Evolutionary conservation across 2,113 vertebrate genomes (phyloP).

Genomic region (Phylloscopus trochilus): DNA sequence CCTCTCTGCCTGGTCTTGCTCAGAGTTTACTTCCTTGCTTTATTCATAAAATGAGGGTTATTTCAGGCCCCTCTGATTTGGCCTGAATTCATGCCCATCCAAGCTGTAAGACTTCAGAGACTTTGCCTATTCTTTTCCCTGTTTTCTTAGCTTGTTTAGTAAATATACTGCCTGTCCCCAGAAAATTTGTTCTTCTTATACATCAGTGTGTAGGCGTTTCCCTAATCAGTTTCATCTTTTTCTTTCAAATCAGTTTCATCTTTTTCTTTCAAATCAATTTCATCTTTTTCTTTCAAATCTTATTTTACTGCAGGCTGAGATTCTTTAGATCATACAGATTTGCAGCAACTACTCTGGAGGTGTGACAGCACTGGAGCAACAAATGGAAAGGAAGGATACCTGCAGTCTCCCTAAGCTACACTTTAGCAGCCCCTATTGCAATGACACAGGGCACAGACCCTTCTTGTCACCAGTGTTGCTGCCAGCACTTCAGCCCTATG

Average conservation of each 20-base stretch:
- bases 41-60: not conserved
- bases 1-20: not conserved
- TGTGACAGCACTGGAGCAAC: not conserved
- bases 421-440: not conserved
- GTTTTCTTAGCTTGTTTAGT: not conserved
- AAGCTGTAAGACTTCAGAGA: not conserved
- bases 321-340: not conserved
- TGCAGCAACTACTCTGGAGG: not conserved
- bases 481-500: not conserved
- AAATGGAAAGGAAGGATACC: not conserved
- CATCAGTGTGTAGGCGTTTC: not conserved
- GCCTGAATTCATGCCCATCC: not conserved
- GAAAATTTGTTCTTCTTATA: not conserved
- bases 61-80: not conserved
- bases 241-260: not conserved
- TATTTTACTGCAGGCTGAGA: not conserved
- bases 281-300: not conserved
- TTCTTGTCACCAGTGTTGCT: not conserved
- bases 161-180: not conserved
- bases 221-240: not conserved
- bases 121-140: not conserved
- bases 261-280: not conserved
- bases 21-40: not conserved
- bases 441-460: not conserved
- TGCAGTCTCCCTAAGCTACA: not conserved